Base-by-base conservation (phyloP, 2,888 invertebrate species). In the Allolobophora icterica region DNA sequence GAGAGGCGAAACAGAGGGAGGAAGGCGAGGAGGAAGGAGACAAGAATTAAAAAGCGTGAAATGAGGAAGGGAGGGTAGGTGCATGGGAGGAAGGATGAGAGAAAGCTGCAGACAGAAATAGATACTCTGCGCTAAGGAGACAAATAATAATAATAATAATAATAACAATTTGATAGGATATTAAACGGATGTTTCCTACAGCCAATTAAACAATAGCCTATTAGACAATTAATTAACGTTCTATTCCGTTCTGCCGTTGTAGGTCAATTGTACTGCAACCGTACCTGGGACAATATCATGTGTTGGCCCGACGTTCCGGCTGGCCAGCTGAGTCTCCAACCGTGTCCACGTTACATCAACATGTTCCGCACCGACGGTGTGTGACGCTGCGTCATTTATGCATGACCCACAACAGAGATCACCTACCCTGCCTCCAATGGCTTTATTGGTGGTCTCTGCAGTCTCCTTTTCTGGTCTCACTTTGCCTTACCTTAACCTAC, bases 221-320 rank as follows among this genome's bases (percentile, higher is more conserved):
- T n/a, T 71, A n/a, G 13, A n/a, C n/a, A n/a, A n/a, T n/a, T n/a
- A n/a, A 8, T 30, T 71, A n/a, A 11, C n/a, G 11, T 13, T n/a
- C 38, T n/a, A n/a, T 11, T 71, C n/a, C n/a, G n/a, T 11, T 71
- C 8, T 71, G 1, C 52, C 24, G 24, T 52, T 52, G 71, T n/a
- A 71, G 71, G 71, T 71, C 71, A 71, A 8, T 71, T 71, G 71
- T 38, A 34, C 35, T 87, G 87, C 30, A 87, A 87, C 87, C 87
- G 87, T 35, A 87, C 52, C 21, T 92, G 92, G 92, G 92, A 92
- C 90, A 89, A 89, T 19, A 38, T 92, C 84, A 90, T 90, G 84
- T 92, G 92, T 35, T 92, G 92, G 92, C 91, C 90, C 17, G 91
- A 91, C 35, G 84, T 87, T 3, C 89, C 89, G 15, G 91, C 91